These are phyloP conservation scores for Pachyuromys duprasi DNA, from an alignment of 2,797 vertebrate genomes.

Conservation along the genomic window DNA sequence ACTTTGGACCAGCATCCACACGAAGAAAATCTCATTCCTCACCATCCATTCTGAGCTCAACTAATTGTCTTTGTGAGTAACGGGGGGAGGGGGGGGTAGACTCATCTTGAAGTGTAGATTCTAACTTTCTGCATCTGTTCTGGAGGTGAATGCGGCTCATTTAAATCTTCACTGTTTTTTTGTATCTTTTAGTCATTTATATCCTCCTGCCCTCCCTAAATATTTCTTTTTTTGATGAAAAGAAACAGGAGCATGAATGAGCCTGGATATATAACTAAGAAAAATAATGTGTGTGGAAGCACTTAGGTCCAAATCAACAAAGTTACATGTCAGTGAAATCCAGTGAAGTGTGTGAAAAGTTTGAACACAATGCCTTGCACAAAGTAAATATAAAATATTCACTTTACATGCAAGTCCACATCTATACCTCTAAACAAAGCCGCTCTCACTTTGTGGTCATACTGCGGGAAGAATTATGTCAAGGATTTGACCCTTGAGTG, in stretches of 20 bases:
- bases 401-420: not conserved
- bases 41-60: not conserved
- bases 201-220: not conserved
- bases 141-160: not conserved
- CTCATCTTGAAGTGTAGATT: not conserved
- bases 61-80: not conserved
- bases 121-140: not conserved
- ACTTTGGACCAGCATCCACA: not conserved
- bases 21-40: not conserved
- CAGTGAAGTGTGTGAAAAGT: slow-evolving; percentile 17
- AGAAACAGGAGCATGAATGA: not conserved
- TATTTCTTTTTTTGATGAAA: not conserved
- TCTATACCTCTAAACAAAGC: not conserved
- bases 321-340: not conserved
- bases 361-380: not conserved
- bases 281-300: slow-evolving; percentile 2
- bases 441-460: slow-evolving; percentile 14
- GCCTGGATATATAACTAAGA: not conserved
- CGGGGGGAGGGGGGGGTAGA: no score
- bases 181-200: not conserved
- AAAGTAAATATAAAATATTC: not conserved
- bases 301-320: not conserved
- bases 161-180: slow-evolving; percentile 10
- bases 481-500: not conserved
- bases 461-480: not conserved